A percentile compares a stretch with the other conserved stretches of the same genome.
phyloP scores from a whole-genome alignment of 2,113 vertebrate species.

The Microtus richardsoni region DNA sequence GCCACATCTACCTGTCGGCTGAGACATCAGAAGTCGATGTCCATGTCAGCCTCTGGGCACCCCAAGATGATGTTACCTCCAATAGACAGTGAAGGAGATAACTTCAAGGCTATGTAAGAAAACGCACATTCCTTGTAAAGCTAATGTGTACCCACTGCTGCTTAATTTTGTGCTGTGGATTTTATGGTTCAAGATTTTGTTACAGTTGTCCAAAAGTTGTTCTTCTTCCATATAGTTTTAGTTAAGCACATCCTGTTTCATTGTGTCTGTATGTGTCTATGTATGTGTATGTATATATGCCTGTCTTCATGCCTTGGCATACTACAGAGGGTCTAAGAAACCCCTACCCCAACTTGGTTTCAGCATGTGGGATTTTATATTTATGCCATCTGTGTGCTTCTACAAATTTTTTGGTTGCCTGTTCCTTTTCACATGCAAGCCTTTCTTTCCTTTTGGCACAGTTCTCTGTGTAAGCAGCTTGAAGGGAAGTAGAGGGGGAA shows the following conservation, averaged over 20 bases:
- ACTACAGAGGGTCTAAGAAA: constrained; percentile 62
- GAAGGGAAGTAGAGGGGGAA: constrained; percentile 68
- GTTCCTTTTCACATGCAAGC: constrained; percentile 52
- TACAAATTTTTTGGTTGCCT: constrained; percentile 32
- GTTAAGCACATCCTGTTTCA: constrained; percentile 69
- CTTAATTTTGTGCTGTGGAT: constrained; percentile 84
- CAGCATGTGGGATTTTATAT: constrained; percentile 58
- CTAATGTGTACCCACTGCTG: constrained; percentile 81
- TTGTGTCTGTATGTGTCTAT: constrained; percentile 76
- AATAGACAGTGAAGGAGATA: constrained; percentile 93
- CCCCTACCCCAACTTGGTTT: constrained; percentile 63
- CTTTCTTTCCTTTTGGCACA: constrained; percentile 65
- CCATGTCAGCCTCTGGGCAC: constrained; percentile 91
- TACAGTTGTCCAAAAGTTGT: constrained; percentile 76
- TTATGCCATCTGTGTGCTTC: constrained; percentile 36
- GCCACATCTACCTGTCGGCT: constrained; percentile 90
- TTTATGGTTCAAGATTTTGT: constrained; percentile 79
- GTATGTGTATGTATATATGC: constrained; percentile 65
- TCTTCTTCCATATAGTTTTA: constrained; percentile 60
- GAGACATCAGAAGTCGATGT: constrained; percentile 92
- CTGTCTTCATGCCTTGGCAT: constrained; percentile 71
- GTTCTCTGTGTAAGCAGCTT: constrained; percentile 63
- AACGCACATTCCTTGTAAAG: constrained; percentile 81
- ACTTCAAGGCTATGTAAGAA: constrained; percentile 93
- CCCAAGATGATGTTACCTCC: constrained; percentile 92